A percentile compares a stretch with the other conserved stretches of the same genome.
phyloP scores from a whole-genome alignment of 2,113 vertebrate genomes.

The Orcinus orca region DNA sequence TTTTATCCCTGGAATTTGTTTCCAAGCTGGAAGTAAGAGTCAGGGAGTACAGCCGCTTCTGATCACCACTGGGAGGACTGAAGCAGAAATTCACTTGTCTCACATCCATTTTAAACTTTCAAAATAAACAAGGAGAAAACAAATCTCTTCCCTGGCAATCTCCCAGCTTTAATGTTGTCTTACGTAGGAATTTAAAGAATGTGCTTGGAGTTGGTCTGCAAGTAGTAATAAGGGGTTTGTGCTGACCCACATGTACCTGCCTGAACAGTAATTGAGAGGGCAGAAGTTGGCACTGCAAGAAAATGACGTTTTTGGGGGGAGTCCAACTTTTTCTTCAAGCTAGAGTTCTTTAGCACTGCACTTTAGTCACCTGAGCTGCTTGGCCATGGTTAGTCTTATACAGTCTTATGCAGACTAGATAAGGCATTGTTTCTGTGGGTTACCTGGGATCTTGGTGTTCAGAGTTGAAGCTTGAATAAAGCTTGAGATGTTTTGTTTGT shows the following conservation, averaged over 20 bases:
- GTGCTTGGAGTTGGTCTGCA: neutral
- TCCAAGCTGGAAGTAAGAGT: neutral
- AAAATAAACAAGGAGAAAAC: constrained; percentile 22
- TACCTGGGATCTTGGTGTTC: neutral
- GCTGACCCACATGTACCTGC: neutral
- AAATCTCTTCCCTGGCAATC: neutral
- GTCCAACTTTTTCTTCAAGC: neutral
- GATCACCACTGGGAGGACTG: neutral
- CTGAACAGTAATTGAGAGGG: neutral
- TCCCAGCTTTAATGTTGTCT: neutral
- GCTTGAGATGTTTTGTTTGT: neutral
- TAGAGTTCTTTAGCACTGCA: neutral
- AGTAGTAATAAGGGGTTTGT: neutral
- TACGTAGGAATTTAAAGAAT: constrained; percentile 12
- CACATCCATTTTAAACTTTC: neutral
- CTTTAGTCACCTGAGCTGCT: neutral
- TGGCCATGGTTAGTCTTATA: neutral
- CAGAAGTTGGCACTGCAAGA: neutral
- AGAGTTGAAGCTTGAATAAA: neutral
- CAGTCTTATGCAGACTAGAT: neutral
- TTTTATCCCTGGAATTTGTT: constrained; percentile 30
- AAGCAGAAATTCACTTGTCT: neutral
- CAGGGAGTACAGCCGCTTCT: neutral
- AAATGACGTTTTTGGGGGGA: neutral
- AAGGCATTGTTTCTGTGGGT: neutral